A percentile compares a stretch with the other conserved stretches of the same genome.
phyloP scores from a whole-genome alignment of 2,113 vertebrate genomes.

The Clarias magur region DNA sequence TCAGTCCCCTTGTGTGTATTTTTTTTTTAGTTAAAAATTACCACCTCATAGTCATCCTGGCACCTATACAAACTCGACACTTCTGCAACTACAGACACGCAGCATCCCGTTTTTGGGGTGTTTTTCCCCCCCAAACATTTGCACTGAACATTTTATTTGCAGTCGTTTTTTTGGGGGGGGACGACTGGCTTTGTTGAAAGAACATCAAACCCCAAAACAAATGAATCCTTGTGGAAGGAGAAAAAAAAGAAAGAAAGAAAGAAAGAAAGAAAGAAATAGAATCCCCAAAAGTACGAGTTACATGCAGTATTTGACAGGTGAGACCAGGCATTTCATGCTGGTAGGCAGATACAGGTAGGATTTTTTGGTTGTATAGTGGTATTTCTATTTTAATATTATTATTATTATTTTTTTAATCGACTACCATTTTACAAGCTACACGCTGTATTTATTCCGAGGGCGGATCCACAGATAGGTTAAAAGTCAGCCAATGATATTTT shows the following conservation, averaged over 20 bases:
- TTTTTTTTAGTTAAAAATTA: neutral
- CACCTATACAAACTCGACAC: neutral
- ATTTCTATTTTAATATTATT: neutral
- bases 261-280: neutral
- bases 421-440: neutral
- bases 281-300: neutral
- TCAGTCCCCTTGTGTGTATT: neutral
- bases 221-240: neutral
- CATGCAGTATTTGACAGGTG: neutral
- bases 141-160: neutral
- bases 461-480: neutral
- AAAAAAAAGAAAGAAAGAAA: neutral
- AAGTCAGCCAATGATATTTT: slow-evolving; percentile 17
- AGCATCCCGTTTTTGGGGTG: neutral
- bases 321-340: neutral
- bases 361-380: neutral
- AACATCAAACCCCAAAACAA: neutral
- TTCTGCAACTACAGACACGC: neutral
- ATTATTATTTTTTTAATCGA: no score
- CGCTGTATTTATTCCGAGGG: neutral
- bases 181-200: neutral
- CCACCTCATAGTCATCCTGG: neutral
- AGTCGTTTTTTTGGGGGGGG: neutral
- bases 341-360: neutral
- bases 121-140: neutral